A percentile compares a stretch with the other conserved stretches of the same genome.
These are phyloP conservation scores for Probaryconus sp. DNA, from an alignment of 1,140 invertebrate species.

Conservation along the genomic window DNA sequence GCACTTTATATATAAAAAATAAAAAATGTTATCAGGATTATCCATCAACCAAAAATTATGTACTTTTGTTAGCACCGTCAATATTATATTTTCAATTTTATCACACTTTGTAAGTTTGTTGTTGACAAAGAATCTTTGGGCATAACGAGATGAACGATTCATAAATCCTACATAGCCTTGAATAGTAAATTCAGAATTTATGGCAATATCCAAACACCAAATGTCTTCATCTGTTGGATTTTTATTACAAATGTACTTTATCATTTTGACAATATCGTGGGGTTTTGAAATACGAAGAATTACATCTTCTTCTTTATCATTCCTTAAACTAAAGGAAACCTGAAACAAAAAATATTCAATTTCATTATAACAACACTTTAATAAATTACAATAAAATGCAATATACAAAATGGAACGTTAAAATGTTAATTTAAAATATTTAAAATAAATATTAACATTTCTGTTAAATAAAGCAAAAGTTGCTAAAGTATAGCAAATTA, in stretches of 20 bases:
- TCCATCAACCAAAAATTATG: conserved; percentile 3
- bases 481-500: conserved; percentile 53
- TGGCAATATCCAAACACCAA: conserved; percentile 40
- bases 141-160: conserved; percentile 20
- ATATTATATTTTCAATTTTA: conserved; percentile 51
- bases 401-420: neutral
- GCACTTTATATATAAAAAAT: conserved; percentile 60
- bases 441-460: conserved; percentile 58
- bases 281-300: conserved; percentile 61
- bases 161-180: conserved; percentile 60
- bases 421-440: conserved; percentile 19
- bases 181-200: conserved; percentile 17
- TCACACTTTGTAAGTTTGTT: conserved; percentile 48
- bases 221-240: conserved; percentile 12
- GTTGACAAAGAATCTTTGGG: conserved; percentile 61
- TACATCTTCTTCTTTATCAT: conserved; percentile 59
- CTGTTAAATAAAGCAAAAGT: conserved; percentile 60
- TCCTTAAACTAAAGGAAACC: conserved; percentile 70
- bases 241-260: conserved; percentile 55
- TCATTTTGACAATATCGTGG: conserved; percentile 54
- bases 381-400: neutral
- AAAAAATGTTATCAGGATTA: conserved; percentile 36
- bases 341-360: conserved; percentile 38
- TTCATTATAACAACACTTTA: conserved; percentile 4
- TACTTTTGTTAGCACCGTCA: conserved; percentile 14